Evolutionary conservation across 2,797 vertebrate genomes (phyloP), one percentile per base, ranked within the genome.

Genomic region (Oceanodroma leucorhoa): DNA sequence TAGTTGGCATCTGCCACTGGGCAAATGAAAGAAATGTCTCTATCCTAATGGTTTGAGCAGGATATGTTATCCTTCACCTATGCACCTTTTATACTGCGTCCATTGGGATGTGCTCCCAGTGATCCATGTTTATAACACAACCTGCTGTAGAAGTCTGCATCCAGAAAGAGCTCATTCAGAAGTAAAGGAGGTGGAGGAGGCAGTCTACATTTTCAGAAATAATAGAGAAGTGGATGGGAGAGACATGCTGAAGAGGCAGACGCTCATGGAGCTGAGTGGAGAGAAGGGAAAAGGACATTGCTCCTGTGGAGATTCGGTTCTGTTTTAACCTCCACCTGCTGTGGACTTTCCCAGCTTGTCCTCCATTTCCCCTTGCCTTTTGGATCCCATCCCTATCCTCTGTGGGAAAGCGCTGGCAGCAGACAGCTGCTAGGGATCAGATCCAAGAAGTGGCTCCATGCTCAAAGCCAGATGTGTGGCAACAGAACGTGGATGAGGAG

Each of bases 391-490:
- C 80, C 91, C 86, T 91, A 3, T 84, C 43, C 83, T 93, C 88
- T 96, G 83, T 95, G 94, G 94, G 94, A 95, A 97, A 94, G 54
- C 1, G 0, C 66, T 95, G 95, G 94, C 93, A 95, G 88, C 80
- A 95, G 77, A 93, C 90, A 96, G 88, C 94, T 96, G 93, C 88
- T 72, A 76, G 86, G 90, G 67, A 90, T 91, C 88, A 53, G 57
- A 87, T 95, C 93, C 96, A 95, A 97, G 86, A 94, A 96, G 90
- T 84, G 88, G 96, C 86, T 93, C 85, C 92, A 84, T 95, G 54
- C 90, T 92, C 46, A 87, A 95, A 95, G 93, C 96, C 94, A 96
- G 95, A 95, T 96, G 96, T 95, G 93, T 95, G 94, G 95, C 92
- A 94, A 55, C 43, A 83, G 78, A 87, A 83, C 0, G 0, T 94